Conservation (phyloP, 92 coral and sea anemone genomes). For the Phenganax marumi region DNA sequence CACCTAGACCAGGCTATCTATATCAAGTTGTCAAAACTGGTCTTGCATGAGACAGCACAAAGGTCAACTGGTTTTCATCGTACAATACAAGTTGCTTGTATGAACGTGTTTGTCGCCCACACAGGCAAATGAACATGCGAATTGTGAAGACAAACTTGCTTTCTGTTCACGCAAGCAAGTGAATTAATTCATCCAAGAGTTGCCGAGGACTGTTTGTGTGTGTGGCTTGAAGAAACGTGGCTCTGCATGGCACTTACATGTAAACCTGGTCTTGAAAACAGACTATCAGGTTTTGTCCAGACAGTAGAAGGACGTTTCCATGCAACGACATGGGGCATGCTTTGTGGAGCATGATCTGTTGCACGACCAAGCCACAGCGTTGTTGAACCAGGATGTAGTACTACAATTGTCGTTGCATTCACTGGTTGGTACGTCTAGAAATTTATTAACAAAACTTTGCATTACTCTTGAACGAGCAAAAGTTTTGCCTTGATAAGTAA, state of each 20-base stretch:
- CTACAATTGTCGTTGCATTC: constrained; percentile 85
- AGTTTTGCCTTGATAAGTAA: neutral
- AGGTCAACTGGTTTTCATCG: too few relatives aligned
- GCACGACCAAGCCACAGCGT: constrained; percentile 97
- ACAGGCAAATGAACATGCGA: too few relatives aligned
- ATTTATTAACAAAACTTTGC: neutral
- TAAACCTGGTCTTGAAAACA: constrained; percentile 77
- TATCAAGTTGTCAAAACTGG: too few relatives aligned
- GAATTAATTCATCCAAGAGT: neutral
- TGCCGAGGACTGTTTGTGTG: neutral
- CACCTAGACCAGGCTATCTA: too few relatives aligned
- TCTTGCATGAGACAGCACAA: too few relatives aligned
- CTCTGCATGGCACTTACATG: constrained; percentile 38
- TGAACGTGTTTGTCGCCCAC: too few relatives aligned
- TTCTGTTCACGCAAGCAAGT: neutral
- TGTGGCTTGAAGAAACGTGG: neutral
- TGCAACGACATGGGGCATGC: constrained; percentile 93
- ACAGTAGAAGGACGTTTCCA: constrained; percentile 68
- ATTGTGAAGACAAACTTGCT: too few relatives aligned
- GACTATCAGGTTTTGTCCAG: constrained; percentile 55
- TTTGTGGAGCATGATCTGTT: constrained; percentile 89
- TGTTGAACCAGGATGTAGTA: constrained; percentile 97
- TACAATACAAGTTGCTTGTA: too few relatives aligned
- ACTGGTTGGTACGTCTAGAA: constrained; percentile 63
- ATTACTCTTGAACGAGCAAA: neutral